Evolutionary conservation across 2,113 vertebrate genomes (phyloP).

Genomic region (Amblyornis subalaris): DNA sequence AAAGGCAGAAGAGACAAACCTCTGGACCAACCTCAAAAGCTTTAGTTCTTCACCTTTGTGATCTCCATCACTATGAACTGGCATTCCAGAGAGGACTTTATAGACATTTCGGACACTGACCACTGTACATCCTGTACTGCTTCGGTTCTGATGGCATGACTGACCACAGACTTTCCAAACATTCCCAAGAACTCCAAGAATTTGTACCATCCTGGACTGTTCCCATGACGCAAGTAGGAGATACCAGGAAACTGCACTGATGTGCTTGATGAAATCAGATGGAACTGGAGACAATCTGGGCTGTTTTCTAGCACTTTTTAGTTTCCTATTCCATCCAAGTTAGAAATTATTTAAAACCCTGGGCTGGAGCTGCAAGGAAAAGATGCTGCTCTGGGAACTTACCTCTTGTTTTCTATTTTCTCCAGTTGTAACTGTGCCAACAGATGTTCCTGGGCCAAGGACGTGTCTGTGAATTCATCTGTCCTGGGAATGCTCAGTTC

Average conservation of each 20-base stretch:
- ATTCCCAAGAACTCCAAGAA: background rate
- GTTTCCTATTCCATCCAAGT: background rate
- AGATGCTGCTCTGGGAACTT: background rate
- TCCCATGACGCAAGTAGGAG: background rate
- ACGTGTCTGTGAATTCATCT: slow-evolving; percentile 47
- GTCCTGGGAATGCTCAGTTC: background rate
- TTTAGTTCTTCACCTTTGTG: background rate
- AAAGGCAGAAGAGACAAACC: background rate
- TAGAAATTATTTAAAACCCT: background rate
- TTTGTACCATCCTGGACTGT: background rate
- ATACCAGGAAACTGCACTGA: background rate
- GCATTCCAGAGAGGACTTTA: background rate
- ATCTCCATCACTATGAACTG: background rate
- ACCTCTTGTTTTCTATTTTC: slow-evolving; percentile 76
- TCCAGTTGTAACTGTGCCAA: slow-evolving; percentile 75
- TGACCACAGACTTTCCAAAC: background rate
- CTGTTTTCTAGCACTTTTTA: background rate
- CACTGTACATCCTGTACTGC: background rate
- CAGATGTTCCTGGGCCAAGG: slow-evolving; percentile 71
- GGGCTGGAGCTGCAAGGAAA: background rate
- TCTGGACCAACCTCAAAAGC: background rate
- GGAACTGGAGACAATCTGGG: background rate
- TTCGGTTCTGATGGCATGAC: background rate
- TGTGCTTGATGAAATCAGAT: background rate
- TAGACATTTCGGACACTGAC: background rate